A percentile compares a stretch with the other conserved stretches of the same genome.
These are phyloP conservation scores for Hoplostethus atlanticus DNA, from an alignment of 2,797 vertebrate genomes.

Conservation along the genomic window DNA sequence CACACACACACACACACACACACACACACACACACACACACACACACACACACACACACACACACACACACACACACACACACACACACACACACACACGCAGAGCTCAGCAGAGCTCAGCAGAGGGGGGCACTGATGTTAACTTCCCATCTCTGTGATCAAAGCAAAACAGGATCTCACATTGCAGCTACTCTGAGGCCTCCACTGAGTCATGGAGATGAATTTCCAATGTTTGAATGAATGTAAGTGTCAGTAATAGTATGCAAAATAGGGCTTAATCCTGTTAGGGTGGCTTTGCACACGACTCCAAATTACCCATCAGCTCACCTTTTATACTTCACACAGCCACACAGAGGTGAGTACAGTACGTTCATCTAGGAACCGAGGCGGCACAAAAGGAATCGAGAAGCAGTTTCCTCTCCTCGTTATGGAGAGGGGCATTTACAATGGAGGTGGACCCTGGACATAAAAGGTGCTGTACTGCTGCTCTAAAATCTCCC, in stretches of 20 bases:
- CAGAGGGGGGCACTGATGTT: background rate
- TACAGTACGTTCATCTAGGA: constrained; percentile 57
- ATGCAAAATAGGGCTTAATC: constrained; percentile 58
- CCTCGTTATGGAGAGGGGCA: constrained; percentile 25
- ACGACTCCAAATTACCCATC: constrained; percentile 50
- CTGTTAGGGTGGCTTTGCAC: constrained; percentile 25
- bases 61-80: constrained; percentile 7
- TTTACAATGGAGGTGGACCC: constrained; percentile 15
- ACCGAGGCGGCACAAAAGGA: constrained; percentile 25
- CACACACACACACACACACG: background rate
- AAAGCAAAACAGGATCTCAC: constrained; percentile 16
- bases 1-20: background rate
- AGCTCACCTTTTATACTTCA: constrained; percentile 45
- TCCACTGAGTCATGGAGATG: constrained; percentile 17
- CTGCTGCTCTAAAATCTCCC: background rate
- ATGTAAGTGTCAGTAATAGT: constrained; percentile 43
- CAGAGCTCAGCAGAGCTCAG: background rate
- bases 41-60: background rate
- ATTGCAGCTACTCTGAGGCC: constrained; percentile 20
- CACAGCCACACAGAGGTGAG: constrained; percentile 34
- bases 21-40: constrained; percentile 7
- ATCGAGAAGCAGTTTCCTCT: constrained; percentile 40
- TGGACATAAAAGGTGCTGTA: constrained; percentile 14
- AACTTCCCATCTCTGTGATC: constrained; percentile 19
- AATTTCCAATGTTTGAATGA: constrained; percentile 39